Evolutionary conservation across 92 coral and sea anemone genomes (phyloP).

Genomic region (Parazoanthus atlanticus): DNA sequence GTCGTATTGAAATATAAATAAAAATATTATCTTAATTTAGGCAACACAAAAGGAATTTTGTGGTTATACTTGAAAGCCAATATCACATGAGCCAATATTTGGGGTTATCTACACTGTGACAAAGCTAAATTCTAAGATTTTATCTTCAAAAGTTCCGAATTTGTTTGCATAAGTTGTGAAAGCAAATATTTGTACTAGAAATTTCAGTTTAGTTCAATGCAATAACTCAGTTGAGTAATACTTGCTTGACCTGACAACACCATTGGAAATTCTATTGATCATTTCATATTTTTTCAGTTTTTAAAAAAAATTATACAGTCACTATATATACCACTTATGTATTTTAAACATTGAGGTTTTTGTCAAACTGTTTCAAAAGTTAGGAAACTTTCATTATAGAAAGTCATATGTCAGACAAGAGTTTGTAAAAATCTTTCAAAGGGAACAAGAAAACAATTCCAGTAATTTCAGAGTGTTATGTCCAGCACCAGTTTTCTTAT

Average conservation of each 20-base stretch:
- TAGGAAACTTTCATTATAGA: background rate
- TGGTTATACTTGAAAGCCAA: background rate
- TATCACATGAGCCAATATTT: background rate
- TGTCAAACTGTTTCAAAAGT: background rate
- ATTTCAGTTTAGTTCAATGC: background rate
- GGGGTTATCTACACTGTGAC: background rate
- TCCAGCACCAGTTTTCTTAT: too few species aligned
- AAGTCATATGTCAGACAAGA: background rate
- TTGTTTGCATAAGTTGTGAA: background rate
- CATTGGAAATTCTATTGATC: background rate
- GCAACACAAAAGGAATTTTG: background rate
- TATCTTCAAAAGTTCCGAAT: background rate
- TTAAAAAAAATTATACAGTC: too few species aligned
- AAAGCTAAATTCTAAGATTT: conserved; percentile 5
- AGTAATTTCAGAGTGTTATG: too few species aligned
- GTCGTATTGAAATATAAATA: background rate
- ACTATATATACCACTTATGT: too few species aligned
- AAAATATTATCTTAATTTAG: background rate
- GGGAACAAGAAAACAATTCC: background rate
- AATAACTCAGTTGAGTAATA: background rate
- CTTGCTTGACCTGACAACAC: background rate
- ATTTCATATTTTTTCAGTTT: background rate
- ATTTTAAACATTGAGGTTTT: background rate
- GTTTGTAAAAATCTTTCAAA: background rate
- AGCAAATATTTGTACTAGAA: background rate